These are phyloP conservation scores for Halisarca cf. caerulea DNA, from an alignment of 37 sponge, comb jelly and placozoan genomes.

Conservation along the genomic window DNA sequence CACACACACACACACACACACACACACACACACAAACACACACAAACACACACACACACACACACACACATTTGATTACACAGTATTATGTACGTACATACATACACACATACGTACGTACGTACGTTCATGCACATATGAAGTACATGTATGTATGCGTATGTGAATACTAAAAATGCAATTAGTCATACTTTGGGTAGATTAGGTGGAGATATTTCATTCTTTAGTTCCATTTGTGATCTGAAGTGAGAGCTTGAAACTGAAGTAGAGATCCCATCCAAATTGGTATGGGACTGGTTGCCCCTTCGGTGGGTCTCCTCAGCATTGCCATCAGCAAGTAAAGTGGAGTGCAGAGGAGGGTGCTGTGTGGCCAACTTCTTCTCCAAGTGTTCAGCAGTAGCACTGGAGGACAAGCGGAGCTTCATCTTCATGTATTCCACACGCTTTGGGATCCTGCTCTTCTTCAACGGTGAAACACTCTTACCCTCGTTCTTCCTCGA, in stretches of 20 bases:
- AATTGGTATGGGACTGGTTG: no score
- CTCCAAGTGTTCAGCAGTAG: no score
- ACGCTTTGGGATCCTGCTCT: neutral
- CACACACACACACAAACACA: constrained; percentile 1
- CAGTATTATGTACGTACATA: constrained; percentile 21
- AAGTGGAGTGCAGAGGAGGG: no score
- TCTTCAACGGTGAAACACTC: neutral
- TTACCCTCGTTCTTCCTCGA: no score
- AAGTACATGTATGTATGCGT: neutral
- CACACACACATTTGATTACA: constrained; percentile 29
- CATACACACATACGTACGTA: neutral
- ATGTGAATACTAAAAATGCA: neutral
- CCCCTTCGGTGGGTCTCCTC: no score
- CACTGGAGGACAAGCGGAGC: neutral
- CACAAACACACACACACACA: constrained; percentile 10
- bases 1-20: neutral
- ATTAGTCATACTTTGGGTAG: no score
- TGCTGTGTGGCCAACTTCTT: no score
- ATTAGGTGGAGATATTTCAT: no score
- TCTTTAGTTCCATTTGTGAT: no score
- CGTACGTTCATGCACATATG: neutral
- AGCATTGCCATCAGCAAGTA: no score
- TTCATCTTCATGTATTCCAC: constrained; percentile 8
- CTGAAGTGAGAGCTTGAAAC: no score
- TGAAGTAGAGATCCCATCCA: no score